Base-by-base conservation (phyloP, 2,113 vertebrate species). In the Peromyscus leucopus region DNA sequence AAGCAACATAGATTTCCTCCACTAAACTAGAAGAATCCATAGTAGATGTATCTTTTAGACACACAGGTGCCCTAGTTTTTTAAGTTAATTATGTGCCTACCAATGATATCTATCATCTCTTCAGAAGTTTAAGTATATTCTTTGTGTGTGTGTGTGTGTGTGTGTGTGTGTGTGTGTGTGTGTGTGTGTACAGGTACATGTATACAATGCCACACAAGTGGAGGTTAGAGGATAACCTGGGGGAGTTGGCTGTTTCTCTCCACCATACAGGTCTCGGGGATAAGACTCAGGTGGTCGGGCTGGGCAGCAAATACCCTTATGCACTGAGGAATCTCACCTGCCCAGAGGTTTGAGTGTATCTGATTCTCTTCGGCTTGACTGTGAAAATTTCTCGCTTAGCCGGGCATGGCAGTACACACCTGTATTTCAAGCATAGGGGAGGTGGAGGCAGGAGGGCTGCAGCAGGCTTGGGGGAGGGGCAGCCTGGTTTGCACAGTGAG, bases 21-120 rank as follows among this genome's bases (percentile, higher is more conserved):
- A 84, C 63, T 46, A 69, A 48, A 83, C 26, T 95, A 3, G 36
- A 12, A 71, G 94, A 87, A 69, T 16, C 36, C 26, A 21, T 67
- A 72, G 39, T 36, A 95, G 82, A 55, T 31, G 79, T 57, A 21
- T 91, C 79, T 93, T 48, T 86, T 90, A 63, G 94, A 95, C 39
- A 48, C 36, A 88, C 26, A 82, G 67, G 1, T 85, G 1, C 83
- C 46, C 24, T 82, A 6, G 2, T 33, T 6, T 94, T 92, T 96
- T 76, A 84, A 92, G 21, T 89, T n/a, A n/a, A 8, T 91, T 89
- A 7, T 6, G 4, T 89, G 36, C 87, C 48, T 88, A 19, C 89
- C 82, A 85, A n/a, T 91, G 67, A 31, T 89, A 55, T 42, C 28
- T 28, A 28, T 91, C 42, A 93, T 36, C 36, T 36, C 36, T 4